Base-by-base conservation (phyloP, 2,797 vertebrate genomes). In the Gambusia yucatana region DNA sequence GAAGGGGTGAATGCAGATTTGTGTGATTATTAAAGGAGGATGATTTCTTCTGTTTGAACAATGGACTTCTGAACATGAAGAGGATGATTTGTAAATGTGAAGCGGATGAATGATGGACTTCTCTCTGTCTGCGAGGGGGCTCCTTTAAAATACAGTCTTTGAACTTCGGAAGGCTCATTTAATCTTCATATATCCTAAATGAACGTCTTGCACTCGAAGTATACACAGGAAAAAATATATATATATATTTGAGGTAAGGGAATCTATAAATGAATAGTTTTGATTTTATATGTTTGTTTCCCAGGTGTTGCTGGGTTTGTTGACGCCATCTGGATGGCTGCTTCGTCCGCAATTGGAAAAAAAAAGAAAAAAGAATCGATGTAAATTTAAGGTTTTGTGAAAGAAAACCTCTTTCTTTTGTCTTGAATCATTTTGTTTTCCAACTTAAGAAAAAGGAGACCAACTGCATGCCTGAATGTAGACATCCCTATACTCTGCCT, bases 281-380 rank as follows among this genome's bases (percentile, higher is more conserved):
- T 89, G 88, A 91, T 96, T 96, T 95, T 94, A 61, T 94, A 86
- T 79, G 90, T 94, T 95, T 95, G 89, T 94, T 95, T 89, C 91
- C 88, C 78, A 90, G 85, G 91, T 75, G 75, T 83, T 91, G 86
- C 81, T 85, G 81, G 77, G 80, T 89, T 88, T 87, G 88, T 69
- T 74, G 52, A 86, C 0, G 20, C 7, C 48, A 81, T 77, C 82
- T 76, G 28, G 73, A 65, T 50, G 77, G 83, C 84, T 84, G 83
- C 81, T 82, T 84, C 75, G 75, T 65, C 77, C 79, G 78, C 77
- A 63, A 63, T 79, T 83, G 82, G 76, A 0, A 1, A 57, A 25
- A 9, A 11, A 25, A 5, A 0, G 20, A 3, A 1, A 43, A n/a
- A 69, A 33, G 33, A 33, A 14, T 6, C 10, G 0, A 14, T 71